Evolutionary conservation across 1,140 invertebrate genomes (phyloP), one percentile per base, ranked within the genome.

Genomic region (Bursaphelenchus mucronatus): DNA sequence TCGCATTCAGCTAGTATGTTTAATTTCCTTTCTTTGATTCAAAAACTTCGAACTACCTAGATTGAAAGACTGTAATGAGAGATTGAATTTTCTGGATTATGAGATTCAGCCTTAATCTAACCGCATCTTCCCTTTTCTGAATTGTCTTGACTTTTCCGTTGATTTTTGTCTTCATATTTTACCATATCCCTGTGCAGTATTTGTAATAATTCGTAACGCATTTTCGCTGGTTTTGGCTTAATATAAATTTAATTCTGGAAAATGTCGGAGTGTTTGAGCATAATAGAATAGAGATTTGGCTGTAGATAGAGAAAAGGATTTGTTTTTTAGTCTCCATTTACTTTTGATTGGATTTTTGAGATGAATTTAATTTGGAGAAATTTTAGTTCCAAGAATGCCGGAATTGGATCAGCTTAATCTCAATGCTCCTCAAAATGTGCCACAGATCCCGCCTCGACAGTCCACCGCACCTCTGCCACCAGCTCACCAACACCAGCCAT

Each of bases 401-500:
- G 57, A 59, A n/a, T 41, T 59, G 57, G 11, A 43, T 17, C 19
- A 59, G 4, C 15, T 59, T 5, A 46, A 45, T 9, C 41, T 59
- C 57, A n/a, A n/a, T 39, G 2, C 44, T 13, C 54, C 55, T 50
- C 15, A 19, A 52, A 66, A 62, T 8, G 17, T 9, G 7, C 40
- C 17, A n/a, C 10, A 69, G 6, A 5, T 39, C 8, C 67, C 11
- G 8, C 21, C 19, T 13, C 47, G 43, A 39, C 64, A 45, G 17
- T 44, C 15, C 19, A 44, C 15, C 17, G 15, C 61, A 15, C 52
- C 52, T 3, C 13, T 17, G 11, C 13, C 30, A 21, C 52, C 61
- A 1, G 21, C 56, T 43, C 61, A 61, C 46, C 61, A 62, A 63
- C 53, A 41, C 1, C 53, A 61, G 13, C 30, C 57, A 7, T 62